These are phyloP conservation scores for Rhamphomyia laevipes DNA, from an alignment of 2,888 invertebrate genomes.

Conservation along the genomic window DNA sequence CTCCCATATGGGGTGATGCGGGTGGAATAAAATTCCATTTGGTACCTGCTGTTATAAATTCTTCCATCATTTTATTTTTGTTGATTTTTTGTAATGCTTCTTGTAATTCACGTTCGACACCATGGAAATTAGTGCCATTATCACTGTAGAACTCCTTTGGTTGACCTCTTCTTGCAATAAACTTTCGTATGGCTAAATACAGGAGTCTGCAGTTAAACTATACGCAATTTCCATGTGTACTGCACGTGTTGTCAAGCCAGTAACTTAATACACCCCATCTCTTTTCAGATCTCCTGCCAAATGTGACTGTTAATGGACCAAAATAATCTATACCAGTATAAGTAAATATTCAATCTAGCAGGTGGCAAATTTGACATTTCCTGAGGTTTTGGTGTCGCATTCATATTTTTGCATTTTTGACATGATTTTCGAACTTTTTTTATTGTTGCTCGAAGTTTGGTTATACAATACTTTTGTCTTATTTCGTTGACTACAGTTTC, in stretches of 20 bases:
- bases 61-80: conserved; percentile 3
- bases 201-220: conserved; percentile 15
- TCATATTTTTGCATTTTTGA: conserved; percentile 11
- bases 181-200: conserved; percentile 9
- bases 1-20: conserved; percentile 14
- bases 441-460: neutral
- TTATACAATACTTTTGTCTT: conserved; percentile 1
- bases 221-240: conserved; percentile 15
- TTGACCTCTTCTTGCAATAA: conserved; percentile 8
- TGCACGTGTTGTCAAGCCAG: conserved; percentile 12
- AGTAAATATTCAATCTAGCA: conserved; percentile 7
- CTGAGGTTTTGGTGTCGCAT: conserved; percentile 5
- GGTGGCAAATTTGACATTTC: conserved; percentile 9
- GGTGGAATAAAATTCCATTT: conserved; percentile 19
- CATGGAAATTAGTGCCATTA: conserved; percentile 16
- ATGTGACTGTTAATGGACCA: conserved; percentile 5
- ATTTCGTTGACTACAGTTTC: neutral
- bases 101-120: conserved; percentile 11
- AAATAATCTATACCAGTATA: conserved; percentile 11
- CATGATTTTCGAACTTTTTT: neutral
- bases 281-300: conserved; percentile 9
- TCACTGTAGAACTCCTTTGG: conserved; percentile 10
- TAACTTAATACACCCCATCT: conserved; percentile 13
- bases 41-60: conserved; percentile 1
- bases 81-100: conserved; percentile 10